phyloP scores from a whole-genome alignment of 2,797 vertebrate species.

The Anniella stebbinsi region DNA sequence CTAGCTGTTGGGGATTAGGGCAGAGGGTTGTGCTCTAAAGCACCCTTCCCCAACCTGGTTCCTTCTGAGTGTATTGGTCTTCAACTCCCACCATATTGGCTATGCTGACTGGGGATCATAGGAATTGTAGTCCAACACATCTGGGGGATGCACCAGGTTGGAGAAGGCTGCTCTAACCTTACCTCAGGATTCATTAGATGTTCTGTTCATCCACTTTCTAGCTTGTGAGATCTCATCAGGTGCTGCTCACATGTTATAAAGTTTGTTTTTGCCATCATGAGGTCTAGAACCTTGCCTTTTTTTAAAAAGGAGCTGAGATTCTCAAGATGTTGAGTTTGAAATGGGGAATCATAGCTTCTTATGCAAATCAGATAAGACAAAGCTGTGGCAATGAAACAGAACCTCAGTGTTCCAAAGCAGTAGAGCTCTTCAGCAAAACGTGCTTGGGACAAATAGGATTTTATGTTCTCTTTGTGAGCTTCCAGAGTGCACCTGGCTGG shows the following conservation, averaged over 20 bases:
- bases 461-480: background rate
- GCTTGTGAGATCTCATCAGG: background rate
- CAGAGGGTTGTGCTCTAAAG: background rate
- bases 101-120: background rate
- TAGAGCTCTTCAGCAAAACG: background rate
- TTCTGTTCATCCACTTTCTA: background rate
- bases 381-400: background rate
- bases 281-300: background rate
- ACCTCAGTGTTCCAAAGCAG: background rate
- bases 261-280: background rate
- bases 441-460: background rate
- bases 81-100: background rate
- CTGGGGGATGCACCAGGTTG: background rate
- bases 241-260: background rate
- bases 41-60: background rate
- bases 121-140: background rate
- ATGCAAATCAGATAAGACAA: background rate
- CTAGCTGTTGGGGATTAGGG: background rate
- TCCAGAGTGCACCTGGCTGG: background rate
- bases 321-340: background rate
- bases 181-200: background rate
- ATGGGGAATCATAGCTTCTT: background rate
- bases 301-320: background rate
- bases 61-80: background rate
- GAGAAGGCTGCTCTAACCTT: background rate